Evolutionary conservation across 2,888 invertebrate genomes (phyloP).

Genomic region (Gnatocerus cornutus): DNA sequence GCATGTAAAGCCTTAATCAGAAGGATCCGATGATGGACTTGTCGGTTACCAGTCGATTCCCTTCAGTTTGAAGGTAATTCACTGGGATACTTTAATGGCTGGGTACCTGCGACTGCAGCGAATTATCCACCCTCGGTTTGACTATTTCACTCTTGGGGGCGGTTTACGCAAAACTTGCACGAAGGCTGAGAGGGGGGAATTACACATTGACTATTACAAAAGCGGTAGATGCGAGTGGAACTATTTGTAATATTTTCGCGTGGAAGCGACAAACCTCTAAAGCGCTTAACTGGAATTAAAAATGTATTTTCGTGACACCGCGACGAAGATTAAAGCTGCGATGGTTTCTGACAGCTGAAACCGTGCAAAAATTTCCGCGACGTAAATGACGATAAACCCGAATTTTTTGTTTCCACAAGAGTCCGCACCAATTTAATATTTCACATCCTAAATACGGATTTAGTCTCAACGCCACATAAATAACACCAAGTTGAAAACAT

Average conservation of each 20-base stretch:
- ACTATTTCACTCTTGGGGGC: slow-evolving; percentile 20
- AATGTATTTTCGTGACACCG: too few species aligned
- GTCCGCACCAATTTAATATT: slow-evolving; percentile 42
- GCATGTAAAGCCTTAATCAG: slow-evolving; percentile 48
- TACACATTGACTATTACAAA: slow-evolving; percentile 6
- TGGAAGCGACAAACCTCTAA: too few species aligned
- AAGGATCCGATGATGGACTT: slow-evolving; percentile 36
- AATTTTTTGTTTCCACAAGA: slow-evolving; percentile 28
- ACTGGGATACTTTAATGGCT: slow-evolving; percentile 32
- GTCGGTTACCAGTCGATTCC: slow-evolving; percentile 31
- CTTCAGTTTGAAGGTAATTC: slow-evolving; percentile 43
- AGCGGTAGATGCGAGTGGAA: not conserved
- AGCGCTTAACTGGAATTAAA: too few species aligned
- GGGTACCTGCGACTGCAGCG: slow-evolving; percentile 3
- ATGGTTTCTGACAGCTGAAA: too few species aligned
- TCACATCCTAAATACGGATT: slow-evolving; percentile 51
- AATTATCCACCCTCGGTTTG: slow-evolving; percentile 26
- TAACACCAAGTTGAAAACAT: slow-evolving; percentile 57
- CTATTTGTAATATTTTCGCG: too few species aligned
- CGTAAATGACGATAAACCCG: slow-evolving; percentile 33
- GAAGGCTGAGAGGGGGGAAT: not conserved
- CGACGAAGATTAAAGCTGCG: too few species aligned
- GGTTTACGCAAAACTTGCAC: slow-evolving; percentile 18
- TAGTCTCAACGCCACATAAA: slow-evolving; percentile 58
- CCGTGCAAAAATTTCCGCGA: slow-evolving; percentile 2